Evolutionary conservation across 2,888 invertebrate genomes (phyloP), one percentile per base, ranked within the genome.

Genomic region (Hecatera dysodea): DNA sequence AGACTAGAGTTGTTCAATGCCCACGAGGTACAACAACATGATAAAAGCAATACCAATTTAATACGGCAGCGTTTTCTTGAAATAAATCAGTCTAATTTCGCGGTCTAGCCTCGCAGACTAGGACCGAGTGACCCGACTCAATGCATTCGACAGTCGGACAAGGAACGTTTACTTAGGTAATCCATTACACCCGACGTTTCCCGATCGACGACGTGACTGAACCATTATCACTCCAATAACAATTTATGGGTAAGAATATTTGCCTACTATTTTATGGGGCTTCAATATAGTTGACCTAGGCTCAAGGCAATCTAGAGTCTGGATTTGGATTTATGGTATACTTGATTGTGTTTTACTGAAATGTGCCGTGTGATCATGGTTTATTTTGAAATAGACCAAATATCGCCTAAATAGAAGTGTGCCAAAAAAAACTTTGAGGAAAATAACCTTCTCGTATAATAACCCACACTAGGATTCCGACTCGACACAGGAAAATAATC

Each of bases 161-260:
- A 71, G 63, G 67, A 60, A 50, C 70, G 56, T 56, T 69, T 69
- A 62, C 75, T 78, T 65, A 50, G 46, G 42, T 44, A 59, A 68
- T 78, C 48, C 70, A 81, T 78, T 81, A 76, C 53, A 17, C 36
- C 52, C 19, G 53, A 56, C 72, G 53, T 80, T 73, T 85, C 70
- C 67, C 61, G 78, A 78, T 70, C 76, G 72, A 64, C 64, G 52
- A 71, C 75, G 68, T 69, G 72, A 73, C 65, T 65, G 70, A 72
- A 78, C 83, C 81, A 85, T 77, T 80, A 72, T 71, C 78, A 65
- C 82, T 75, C 46, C 48, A 44, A 42, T 67, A 56, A 67, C 22
- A 50, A 75, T 72, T 72, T 78, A 78, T 72, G 22, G 24, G 15
- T 8, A 27, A 52, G 46, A 44, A 71, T 77, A 69, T 75, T 42